Base-by-base conservation (phyloP, 2,113 vertebrate species). In the Monarcha castaneiventris region DNA sequence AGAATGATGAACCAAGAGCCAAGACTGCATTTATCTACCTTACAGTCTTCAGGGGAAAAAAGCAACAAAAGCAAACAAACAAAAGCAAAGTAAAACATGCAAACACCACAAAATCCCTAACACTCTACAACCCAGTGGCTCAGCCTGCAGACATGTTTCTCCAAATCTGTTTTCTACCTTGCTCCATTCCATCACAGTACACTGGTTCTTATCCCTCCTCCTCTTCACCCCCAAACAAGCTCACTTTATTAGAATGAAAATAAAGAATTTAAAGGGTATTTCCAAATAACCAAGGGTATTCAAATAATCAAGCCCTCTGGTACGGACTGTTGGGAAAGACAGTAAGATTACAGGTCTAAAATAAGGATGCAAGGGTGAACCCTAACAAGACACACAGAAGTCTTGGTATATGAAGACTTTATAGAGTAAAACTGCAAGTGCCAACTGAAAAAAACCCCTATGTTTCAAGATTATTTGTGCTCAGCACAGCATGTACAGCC, bases 361-460 rank as follows among this genome's bases (percentile, higher is more conserved):
- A 18, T 37, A 54, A 75, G 12, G 9, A 32, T 30, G 41, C 26
- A 35, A 20, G 6, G 22, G 17, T 35, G 48, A 84, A 74, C 14
- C 23, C 51, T 44, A 81, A 73, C 3, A 19, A 64, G 29, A 66
- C 10, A 41, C 9, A 63, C 5, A 41, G 23, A 76, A 78, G 16
- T 62, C 75, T 59, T 39, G 7, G 8, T 26, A 59, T 75, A 48
- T 13, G 6, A 79, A 68, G 41, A 66, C 32, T 76, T 77, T 4
- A 61, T 0, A 62, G 11, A 69, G 13, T 27, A 62, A 74, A 88
- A 64, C 15, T 25, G 3, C 0, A 0, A 80, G 13, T 16, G 27
- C 25, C 21, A 37, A 37, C 30, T 66, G 33, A 30, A 78, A 77
- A 59, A 35, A 23, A 1, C 0, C 1, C 2, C 11, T 7, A 21